Base-by-base conservation (phyloP, 2,113 vertebrate species). In the Ammodytes dubius region DNA sequence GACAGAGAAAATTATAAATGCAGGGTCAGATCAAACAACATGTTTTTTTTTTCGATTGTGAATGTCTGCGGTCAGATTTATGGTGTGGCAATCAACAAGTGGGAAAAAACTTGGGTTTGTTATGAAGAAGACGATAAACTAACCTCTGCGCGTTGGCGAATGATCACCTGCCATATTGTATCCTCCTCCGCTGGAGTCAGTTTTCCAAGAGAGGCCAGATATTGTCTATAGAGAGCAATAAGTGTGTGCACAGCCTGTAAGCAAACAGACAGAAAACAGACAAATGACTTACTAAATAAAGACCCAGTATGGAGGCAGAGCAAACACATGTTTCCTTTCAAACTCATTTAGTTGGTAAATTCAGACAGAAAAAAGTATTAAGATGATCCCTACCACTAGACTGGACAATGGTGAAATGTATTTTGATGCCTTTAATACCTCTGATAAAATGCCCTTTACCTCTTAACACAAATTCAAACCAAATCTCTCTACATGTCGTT, bases 81-180 rank as follows among this genome's bases (percentile, higher is more conserved):
- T 63, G 2, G 3, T 35, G 4, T 7, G 0, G 3, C 3, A 39
- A 17, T n/a, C 17, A 47, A 58, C n/a, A 76, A 27, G 78, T 59
- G 0, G 57, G 52, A 6, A 49, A n/a, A 27, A 19, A 57, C 5
- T 58, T n/a, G 7, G 46, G 7, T 67, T 39, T 56, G 5, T 43
- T 78, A 10, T 61, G 5, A 54, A 43, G 5, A 4, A 52, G 5
- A 43, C 3, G 17, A 27, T 1, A 57, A 17, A 84, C 87, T 70
- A 78, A 96, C 95, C 92, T 94, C 64, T 19, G 91, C 92, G 66
- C 95, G 91, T 86, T 95, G 94, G 52, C 91, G 69, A 79, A 96
- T 93, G 83, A 96, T 95, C 83, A 96, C 92, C 87, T 95, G 95
- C 95, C 95, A 96, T 79, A 96, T 84, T 9, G 88, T 74, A 53